A percentile compares a stretch with the other conserved stretches of the same genome.
phyloP scores from a whole-genome alignment of 2,113 vertebrate genomes.

The Megaleporinus macrocephalus region DNA sequence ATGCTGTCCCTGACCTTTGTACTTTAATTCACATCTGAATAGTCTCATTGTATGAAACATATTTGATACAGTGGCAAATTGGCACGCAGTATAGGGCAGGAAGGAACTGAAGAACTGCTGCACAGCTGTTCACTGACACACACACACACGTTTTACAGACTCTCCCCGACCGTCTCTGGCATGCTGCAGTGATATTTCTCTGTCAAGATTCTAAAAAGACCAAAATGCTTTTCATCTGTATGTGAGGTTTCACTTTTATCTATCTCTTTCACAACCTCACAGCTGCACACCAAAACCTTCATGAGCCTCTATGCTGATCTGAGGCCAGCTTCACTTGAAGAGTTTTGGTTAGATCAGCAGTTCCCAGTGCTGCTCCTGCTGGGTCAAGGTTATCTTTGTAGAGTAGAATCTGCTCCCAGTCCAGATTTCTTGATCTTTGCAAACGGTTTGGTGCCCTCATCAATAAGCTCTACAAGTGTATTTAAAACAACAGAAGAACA shows the following conservation, averaged over 20 bases:
- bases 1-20: conserved; percentile 54
- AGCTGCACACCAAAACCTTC: conserved; percentile 7
- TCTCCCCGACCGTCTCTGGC: conserved; percentile 31
- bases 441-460: no score
- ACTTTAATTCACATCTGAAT: conserved; percentile 49
- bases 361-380: background rate
- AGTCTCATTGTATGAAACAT: background rate
- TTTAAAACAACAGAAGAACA: no score
- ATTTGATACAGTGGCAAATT: conserved; percentile 26
- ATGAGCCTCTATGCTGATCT: background rate
- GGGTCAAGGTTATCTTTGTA: no score
- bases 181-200: conserved; percentile 33
- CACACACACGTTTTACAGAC: conserved; percentile 18
- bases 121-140: conserved; percentile 48
- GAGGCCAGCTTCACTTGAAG: background rate
- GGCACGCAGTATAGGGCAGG: conserved; percentile 8
- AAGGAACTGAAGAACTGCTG: conserved; percentile 33
- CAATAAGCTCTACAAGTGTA: no score
- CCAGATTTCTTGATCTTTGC: no score
- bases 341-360: background rate
- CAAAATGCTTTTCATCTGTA: conserved; percentile 64
- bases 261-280: conserved; percentile 29
- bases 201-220: conserved; percentile 52
- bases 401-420: no score
- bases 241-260: conserved; percentile 59